phyloP scores from a whole-genome alignment of 2,888 invertebrate species.

The Tipula lateralis region DNA sequence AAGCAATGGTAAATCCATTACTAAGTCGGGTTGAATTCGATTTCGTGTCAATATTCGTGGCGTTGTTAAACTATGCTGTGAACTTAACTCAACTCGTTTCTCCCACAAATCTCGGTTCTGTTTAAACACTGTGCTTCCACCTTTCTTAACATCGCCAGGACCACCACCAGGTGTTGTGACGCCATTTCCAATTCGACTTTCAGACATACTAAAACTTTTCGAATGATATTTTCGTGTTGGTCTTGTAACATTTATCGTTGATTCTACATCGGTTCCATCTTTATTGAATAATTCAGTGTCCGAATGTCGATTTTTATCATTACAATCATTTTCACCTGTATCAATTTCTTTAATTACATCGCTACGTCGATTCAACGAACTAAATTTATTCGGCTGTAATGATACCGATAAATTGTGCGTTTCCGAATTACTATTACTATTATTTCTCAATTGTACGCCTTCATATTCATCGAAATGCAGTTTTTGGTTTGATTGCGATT shows the following conservation, averaged over 20 bases:
- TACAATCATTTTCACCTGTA: slow-evolving; percentile 28
- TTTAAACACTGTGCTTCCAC: slow-evolving; percentile 36
- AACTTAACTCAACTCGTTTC: slow-evolving; percentile 54
- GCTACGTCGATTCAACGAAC: slow-evolving; percentile 31
- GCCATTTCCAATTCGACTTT: slow-evolving; percentile 34
- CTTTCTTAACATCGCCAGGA: not conserved
- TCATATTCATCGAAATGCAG: slow-evolving; percentile 37
- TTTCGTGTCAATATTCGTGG: slow-evolving; percentile 40
- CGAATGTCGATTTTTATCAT: slow-evolving; percentile 34
- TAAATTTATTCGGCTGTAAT: slow-evolving; percentile 20
- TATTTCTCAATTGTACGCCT: slow-evolving; percentile 35
- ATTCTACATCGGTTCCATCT: slow-evolving; percentile 29
- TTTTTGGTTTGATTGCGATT: not conserved
- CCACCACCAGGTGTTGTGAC: not conserved
- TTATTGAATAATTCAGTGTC: slow-evolving; percentile 35
- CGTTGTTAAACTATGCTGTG: slow-evolving; percentile 50
- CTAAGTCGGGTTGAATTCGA: slow-evolving; percentile 68
- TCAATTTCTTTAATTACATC: slow-evolving; percentile 32
- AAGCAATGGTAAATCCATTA: slow-evolving; percentile 72
- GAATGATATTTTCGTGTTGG: slow-evolving; percentile 36
- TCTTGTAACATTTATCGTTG: slow-evolving; percentile 30
- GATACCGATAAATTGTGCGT: not conserved
- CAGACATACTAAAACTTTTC: slow-evolving; percentile 37
- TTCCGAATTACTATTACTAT: slow-evolving; percentile 29
- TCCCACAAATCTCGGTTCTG: slow-evolving; percentile 60